These are phyloP conservation scores for Vulpes ferrilata DNA, from an alignment of 2,113 vertebrate genomes.

Conservation along the genomic window DNA sequence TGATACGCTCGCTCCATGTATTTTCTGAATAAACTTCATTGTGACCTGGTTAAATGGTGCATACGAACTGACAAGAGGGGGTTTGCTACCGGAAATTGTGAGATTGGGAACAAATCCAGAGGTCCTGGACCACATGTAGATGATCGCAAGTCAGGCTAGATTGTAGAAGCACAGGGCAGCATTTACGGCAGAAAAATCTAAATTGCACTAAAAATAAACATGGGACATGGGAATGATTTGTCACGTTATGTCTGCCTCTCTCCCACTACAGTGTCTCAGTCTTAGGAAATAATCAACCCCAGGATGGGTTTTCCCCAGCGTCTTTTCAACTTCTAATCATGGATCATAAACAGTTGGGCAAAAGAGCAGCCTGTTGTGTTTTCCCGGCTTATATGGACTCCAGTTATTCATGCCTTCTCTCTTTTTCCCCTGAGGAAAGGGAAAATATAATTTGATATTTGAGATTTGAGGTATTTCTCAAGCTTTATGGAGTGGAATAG, in stretches of 20 bases:
- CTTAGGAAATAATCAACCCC: neutral
- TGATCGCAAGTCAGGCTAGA: fast-evolving
- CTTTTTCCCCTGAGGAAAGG: no score
- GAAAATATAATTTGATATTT: no score
- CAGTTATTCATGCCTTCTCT: fast-evolving
- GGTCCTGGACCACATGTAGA: fast-evolving
- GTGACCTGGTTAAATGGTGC: fast-evolving
- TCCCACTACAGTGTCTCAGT: fast-evolving
- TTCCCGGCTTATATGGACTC: fast-evolving
- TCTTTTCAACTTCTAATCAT: neutral
- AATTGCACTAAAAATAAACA: neutral
- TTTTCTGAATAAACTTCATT: neutral
- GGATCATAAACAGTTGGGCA: neutral
- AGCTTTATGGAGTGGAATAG: neutral
- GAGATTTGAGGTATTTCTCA: no score
- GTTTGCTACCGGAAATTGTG: neutral
- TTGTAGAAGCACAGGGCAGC: neutral
- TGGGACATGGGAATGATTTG: fast-evolving
- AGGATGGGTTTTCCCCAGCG: fast-evolving
- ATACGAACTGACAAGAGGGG: fast-evolving
- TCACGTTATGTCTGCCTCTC: fast-evolving
- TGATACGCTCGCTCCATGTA: fast-evolving
- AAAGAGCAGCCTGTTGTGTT: neutral
- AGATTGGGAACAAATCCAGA: neutral
- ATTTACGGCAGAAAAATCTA: fast-evolving